Evolutionary conservation across 2,888 invertebrate species (phyloP).

Genomic region (Sarcophaga rosellei): DNA sequence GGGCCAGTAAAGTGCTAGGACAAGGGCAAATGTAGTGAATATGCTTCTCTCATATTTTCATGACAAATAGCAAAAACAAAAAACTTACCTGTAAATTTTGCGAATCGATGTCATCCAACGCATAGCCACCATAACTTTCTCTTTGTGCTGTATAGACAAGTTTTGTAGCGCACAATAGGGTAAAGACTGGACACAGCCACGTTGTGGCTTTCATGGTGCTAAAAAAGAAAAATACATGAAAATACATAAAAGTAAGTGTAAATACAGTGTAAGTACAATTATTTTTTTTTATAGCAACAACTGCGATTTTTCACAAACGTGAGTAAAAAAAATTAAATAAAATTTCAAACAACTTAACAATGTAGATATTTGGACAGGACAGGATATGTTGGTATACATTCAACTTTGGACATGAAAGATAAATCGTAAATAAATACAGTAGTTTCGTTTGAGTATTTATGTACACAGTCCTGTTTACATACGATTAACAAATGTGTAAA

Average conservation of each 20-base stretch:
- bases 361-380: no score
- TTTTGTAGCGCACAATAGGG: conserved; percentile 79
- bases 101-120: conserved; percentile 61
- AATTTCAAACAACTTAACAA: no score
- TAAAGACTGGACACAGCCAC: conserved; percentile 81
- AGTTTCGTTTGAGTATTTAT: no score
- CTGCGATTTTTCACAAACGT: no score
- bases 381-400: neutral
- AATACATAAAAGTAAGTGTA: conserved; percentile 7
- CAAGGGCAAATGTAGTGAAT: no score
- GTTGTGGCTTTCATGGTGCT: conserved; percentile 81
- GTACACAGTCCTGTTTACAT: no score
- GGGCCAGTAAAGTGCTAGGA: no score
- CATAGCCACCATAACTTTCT: conserved; percentile 69
- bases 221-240: conserved; percentile 63
- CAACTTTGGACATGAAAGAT: neutral
- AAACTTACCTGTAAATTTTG: conserved; percentile 79
- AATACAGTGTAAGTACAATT: neutral
- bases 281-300: no score
- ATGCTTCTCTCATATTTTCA: no score
- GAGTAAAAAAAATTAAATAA: no score
- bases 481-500: no score
- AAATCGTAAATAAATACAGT: neutral
- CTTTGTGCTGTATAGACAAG: conserved; percentile 79
- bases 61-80: neutral